These are phyloP conservation scores for Poecile atricapillus DNA, from an alignment of 2,113 vertebrate species.

Conservation along the genomic window DNA sequence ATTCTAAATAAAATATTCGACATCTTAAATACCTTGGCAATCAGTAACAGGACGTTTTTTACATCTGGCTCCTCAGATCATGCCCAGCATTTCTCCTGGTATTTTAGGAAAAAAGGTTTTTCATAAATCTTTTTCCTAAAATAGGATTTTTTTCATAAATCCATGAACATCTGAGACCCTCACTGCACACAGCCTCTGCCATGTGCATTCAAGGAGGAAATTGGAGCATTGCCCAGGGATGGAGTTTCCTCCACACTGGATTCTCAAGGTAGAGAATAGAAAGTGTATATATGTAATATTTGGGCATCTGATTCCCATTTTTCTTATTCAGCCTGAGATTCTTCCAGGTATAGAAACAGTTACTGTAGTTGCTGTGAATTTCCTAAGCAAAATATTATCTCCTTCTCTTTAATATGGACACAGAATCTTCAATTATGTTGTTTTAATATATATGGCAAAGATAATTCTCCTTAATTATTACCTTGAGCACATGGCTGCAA, in stretches of 20 bases:
- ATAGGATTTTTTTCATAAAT: neutral
- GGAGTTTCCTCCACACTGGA: neutral
- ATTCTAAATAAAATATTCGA: neutral
- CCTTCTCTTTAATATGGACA: constrained; percentile 20
- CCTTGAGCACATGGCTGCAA: constrained; percentile 9
- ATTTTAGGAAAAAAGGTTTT: neutral
- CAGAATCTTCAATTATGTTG: constrained; percentile 29
- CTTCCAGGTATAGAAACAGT: neutral
- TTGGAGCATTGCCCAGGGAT: neutral
- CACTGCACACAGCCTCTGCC: neutral
- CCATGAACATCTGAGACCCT: neutral
- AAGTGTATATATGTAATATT: neutral
- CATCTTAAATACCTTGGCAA: neutral
- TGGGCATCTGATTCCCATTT: neutral
- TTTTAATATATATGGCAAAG: constrained; percentile 36
- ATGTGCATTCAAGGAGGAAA: neutral
- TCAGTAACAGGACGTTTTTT: neutral
- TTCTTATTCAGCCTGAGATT: neutral
- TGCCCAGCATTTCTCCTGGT: neutral
- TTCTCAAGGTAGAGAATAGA: neutral
- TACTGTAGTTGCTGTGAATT: constrained; percentile 10
- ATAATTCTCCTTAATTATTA: constrained; percentile 42
- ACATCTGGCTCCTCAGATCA: neutral
- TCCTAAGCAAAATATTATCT: neutral
- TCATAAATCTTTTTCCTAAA: neutral